Conservation (phyloP, 1,140 invertebrate species). For the Anadara kagoshimensis region DNA sequence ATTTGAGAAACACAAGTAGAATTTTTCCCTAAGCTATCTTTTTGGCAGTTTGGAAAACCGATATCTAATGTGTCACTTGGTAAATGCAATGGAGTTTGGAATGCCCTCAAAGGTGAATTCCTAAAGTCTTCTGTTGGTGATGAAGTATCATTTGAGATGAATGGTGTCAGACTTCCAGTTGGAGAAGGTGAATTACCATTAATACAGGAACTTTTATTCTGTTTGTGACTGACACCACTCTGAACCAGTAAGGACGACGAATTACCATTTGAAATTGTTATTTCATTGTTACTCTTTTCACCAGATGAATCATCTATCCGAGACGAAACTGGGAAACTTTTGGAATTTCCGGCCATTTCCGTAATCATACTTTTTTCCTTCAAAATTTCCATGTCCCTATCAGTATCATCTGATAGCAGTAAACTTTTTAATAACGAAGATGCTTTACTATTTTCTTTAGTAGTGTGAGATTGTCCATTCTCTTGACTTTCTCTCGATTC, state of each 20-base stretch:
- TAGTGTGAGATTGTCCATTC: neutral
- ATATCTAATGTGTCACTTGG: too few species aligned
- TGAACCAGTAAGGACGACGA: neutral
- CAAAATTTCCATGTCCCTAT: neutral
- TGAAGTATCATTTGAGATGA: neutral
- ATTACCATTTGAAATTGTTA: slow-evolving; percentile 2
- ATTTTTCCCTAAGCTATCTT: too few species aligned
- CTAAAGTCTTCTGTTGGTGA: too few species aligned
- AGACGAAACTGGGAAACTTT: too few species aligned
- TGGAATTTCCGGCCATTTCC: neutral
- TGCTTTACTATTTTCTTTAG: slow-evolving; percentile 3
- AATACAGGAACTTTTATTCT: neutral
- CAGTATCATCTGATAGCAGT: neutral
- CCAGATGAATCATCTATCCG: neutral
- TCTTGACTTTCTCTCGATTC: neutral
- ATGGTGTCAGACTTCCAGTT: slow-evolving; percentile 1
- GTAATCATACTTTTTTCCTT: neutral
- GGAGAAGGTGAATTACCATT: neutral
- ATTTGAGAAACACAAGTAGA: too few species aligned
- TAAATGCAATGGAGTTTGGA: too few species aligned
- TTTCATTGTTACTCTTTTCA: neutral
- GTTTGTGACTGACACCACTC: too few species aligned
- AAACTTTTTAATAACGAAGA: slow-evolving; percentile 12
- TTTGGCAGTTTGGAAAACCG: too few species aligned
- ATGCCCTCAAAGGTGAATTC: too few species aligned